phyloP scores from a whole-genome alignment of 2,113 vertebrate species.

The Axis porcinus region DNA sequence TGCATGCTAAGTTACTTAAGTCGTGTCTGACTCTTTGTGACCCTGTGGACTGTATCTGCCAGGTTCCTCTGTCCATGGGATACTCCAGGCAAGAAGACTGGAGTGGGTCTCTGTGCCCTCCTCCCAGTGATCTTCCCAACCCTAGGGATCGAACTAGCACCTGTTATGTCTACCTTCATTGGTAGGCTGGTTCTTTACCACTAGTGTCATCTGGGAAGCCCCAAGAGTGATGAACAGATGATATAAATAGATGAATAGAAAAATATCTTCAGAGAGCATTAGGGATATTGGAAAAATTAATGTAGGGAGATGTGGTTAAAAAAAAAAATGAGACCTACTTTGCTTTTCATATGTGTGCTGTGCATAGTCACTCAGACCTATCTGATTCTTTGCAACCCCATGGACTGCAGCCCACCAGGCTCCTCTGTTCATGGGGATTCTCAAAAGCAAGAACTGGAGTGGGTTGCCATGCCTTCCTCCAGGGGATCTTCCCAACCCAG shows the following conservation, averaged over 20 bases:
- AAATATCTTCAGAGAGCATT: background rate
- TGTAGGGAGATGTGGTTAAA: fast-evolving
- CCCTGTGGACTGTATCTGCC: background rate
- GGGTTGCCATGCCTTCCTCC: background rate
- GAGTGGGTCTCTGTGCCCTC: background rate
- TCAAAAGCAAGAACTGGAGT: background rate
- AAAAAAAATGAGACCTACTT: fast-evolving
- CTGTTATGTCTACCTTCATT: background rate
- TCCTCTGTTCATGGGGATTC: background rate
- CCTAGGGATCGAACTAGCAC: background rate
- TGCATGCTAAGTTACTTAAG: background rate
- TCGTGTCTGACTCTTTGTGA: background rate
- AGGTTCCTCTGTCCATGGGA: background rate
- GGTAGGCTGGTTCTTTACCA: background rate
- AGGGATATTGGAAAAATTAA: background rate
- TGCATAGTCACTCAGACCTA: background rate
- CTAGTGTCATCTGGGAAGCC: background rate
- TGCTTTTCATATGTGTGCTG: background rate
- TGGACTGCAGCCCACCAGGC: background rate
- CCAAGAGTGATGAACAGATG: background rate
- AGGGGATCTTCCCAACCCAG: background rate
- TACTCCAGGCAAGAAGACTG: background rate
- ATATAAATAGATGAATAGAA: background rate
- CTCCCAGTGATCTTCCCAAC: background rate
- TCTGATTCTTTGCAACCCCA: background rate